Conservation (phyloP, 2,888 invertebrate genomes). For the Rotaria magnacalcarata region DNA sequence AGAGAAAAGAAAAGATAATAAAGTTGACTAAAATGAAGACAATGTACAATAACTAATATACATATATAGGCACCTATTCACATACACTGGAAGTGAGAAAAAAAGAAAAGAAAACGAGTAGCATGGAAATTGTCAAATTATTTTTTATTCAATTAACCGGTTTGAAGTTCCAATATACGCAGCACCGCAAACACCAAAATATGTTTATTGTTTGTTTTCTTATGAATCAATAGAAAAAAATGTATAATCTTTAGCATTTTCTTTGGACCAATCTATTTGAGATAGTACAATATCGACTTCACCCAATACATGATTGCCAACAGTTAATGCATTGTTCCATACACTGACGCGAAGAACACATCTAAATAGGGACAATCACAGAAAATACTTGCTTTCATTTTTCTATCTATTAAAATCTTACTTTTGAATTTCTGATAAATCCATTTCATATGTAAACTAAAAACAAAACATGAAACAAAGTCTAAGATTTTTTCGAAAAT, state of each 20-base stretch:
- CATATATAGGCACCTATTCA: neutral
- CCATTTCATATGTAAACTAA: conserved; percentile 7
- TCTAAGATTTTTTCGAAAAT: neutral
- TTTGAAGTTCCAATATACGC: neutral
- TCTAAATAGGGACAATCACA: neutral
- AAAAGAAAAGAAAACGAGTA: neutral
- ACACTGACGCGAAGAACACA: conserved; percentile 7
- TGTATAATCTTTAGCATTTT: conserved; percentile 3
- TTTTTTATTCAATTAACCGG: conserved; percentile 13
- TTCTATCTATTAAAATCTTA: neutral
- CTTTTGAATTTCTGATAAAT: conserved; percentile 25
- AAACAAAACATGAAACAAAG: neutral
- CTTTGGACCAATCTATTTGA: conserved; percentile 32
- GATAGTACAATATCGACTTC: conserved; percentile 27
- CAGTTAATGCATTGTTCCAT: neutral
- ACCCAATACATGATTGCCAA: neutral
- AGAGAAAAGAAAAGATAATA: neutral
- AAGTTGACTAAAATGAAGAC: neutral
- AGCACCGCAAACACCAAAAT: neutral
- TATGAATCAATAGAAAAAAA: neutral
- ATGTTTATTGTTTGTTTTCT: neutral
- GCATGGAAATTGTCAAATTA: neutral
- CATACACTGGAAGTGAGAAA: neutral
- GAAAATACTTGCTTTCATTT: neutral
- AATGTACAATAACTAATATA: neutral